phyloP scores from a whole-genome alignment of 1,140 invertebrate genomes.

The Eupristina koningsbergeri region DNA sequence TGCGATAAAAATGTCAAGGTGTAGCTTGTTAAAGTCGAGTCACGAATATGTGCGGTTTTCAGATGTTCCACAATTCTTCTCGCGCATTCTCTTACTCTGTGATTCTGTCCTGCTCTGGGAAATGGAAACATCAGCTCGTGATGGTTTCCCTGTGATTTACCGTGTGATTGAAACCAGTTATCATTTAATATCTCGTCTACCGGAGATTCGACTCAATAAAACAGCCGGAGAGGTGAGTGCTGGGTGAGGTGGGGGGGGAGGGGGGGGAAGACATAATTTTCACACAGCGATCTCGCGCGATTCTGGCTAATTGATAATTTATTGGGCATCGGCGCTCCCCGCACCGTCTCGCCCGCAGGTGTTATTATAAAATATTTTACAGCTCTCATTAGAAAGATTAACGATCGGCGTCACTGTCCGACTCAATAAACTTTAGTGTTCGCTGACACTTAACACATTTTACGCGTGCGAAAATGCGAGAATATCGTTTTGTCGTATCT shows the following conservation, averaged over 20 bases:
- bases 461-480: conserved; percentile 45
- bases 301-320: conserved; percentile 51
- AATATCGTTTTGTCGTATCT: conserved; percentile 49
- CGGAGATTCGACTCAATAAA: conserved; percentile 24
- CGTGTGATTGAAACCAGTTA: conserved; percentile 42
- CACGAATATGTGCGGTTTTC: background rate
- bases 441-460: conserved; percentile 47
- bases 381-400: conserved; percentile 54
- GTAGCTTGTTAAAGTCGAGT: conserved; percentile 46
- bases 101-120: background rate
- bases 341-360: conserved; percentile 30
- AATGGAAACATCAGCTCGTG: conserved; percentile 10
- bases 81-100: background rate
- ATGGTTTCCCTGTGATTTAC: conserved; percentile 35
- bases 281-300: conserved; percentile 8
- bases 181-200: conserved; percentile 20
- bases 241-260: background rate
- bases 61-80: background rate
- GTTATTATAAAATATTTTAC: conserved; percentile 54
- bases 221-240: background rate
- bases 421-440: conserved; percentile 52
- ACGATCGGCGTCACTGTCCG: conserved; percentile 44
- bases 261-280: conserved; percentile 35
- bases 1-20: conserved; percentile 54
- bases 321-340: conserved; percentile 37